Conservation (phyloP, 2,888 invertebrate species). For the Boloria euphrosyne region DNA sequence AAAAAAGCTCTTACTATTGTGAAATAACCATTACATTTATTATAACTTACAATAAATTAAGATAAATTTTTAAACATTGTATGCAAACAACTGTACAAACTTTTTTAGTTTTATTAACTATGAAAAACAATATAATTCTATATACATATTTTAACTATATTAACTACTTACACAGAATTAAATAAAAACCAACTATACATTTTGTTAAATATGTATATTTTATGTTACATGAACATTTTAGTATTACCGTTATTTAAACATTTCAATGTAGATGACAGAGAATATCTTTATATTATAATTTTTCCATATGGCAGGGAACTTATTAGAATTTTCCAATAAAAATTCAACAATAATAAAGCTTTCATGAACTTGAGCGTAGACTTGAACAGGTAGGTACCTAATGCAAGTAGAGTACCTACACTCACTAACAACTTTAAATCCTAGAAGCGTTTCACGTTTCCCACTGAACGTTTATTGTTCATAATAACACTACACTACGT, state of each 20-base stretch:
- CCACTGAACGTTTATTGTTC: slow-evolving; percentile 68
- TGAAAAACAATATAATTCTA: too few species aligned
- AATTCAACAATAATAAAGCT: slow-evolving; percentile 80
- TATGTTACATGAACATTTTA: slow-evolving; percentile 75
- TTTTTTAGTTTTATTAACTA: too few species aligned
- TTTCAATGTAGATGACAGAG: slow-evolving; percentile 61
- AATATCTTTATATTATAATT: slow-evolving; percentile 61
- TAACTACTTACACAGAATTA: neutral
- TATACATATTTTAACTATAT: too few species aligned
- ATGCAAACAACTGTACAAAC: too few species aligned
- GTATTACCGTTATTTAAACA: slow-evolving; percentile 62
- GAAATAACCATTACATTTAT: too few species aligned
- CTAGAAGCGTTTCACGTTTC: slow-evolving; percentile 81
- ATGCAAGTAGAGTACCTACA: slow-evolving; percentile 70
- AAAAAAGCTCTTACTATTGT: too few species aligned
- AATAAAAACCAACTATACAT: slow-evolving; percentile 31
- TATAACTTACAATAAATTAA: too few species aligned
- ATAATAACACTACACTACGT: slow-evolving; percentile 64
- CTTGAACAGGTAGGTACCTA: slow-evolving; percentile 74
- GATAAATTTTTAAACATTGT: too few species aligned
- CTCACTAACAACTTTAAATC: slow-evolving; percentile 72
- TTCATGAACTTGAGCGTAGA: slow-evolving; percentile 79
- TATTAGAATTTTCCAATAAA: slow-evolving; percentile 75
- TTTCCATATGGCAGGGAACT: slow-evolving; percentile 69
- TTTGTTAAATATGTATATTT: slow-evolving; percentile 48